Base-by-base conservation (phyloP, 2,113 vertebrate species). In the Oncorhynchus keta region DNA sequence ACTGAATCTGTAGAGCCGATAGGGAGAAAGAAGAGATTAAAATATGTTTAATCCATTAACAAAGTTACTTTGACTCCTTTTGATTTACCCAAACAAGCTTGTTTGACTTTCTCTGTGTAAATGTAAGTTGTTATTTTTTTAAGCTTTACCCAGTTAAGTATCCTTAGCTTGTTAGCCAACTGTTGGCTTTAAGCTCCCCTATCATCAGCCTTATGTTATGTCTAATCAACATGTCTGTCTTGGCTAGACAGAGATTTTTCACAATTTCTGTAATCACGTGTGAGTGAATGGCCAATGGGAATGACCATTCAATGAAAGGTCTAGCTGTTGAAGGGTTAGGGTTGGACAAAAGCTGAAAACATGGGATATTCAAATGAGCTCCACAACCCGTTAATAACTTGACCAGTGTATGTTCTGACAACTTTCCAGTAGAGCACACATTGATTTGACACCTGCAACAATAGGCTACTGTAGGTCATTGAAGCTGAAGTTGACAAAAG, bases 391-490 rank as follows among this genome's bases (percentile, higher is more conserved):
- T 45, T 11, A 55, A 18, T 5, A 55, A 45, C 22, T 70, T 70
- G 45, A 70, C 45, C 68, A 49, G 22, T 45, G 39, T n/a, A 51
- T 49, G 77, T 79, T 20, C 32, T 28, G n/a, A 24, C 2, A 14
- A 49, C 71, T 82, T 87, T 87, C 79, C 85, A 85, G 83, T 75
- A 80, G 80, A 89, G 84, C 81, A 81, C 78, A 87, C 84, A 87
- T 89, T 45, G 8, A 12, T 45, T 78, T 86, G 85, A 91, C 85
- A 86, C 78, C 59, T 82, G 81, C 76, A 90, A 84, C 87, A 86
- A 89, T 84, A 83, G 81, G 74, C 79, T 78, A 87, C 83, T 84
- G 87, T 85, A 83, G 77, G 68, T 87, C 80, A 87, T 77, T 83
- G 86, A 88, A 89, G 84, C 84, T 55, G 16, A 18, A 18, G 51